Evolutionary conservation across 2,888 invertebrate species (phyloP).

Genomic region (Arrhopalites spinosus): DNA sequence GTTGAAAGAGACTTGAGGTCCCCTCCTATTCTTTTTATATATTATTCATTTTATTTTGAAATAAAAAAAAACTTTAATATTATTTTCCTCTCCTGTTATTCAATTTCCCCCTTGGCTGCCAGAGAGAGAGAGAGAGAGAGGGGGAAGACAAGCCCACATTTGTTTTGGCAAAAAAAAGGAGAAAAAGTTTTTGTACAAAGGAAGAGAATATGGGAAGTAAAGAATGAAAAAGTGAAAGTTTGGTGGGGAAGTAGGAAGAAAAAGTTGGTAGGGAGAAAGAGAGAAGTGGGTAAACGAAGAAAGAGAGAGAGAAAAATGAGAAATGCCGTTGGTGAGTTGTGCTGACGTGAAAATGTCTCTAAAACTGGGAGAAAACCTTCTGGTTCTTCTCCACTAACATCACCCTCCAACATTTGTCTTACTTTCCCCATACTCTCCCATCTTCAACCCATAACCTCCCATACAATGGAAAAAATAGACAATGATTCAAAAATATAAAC

Average conservation of each 20-base stretch:
- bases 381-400: constrained; percentile 50
- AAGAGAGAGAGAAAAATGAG: constrained; percentile 44
- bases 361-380: constrained; percentile 54
- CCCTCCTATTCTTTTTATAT: too few relatives aligned
- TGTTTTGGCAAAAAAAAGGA: constrained; percentile 5
- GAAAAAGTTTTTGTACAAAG: background rate
- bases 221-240: background rate
- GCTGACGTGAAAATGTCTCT: constrained; percentile 55
- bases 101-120: background rate
- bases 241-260: background rate
- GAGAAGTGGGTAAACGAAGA: constrained; percentile 26
- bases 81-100: background rate
- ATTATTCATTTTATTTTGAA: background rate
- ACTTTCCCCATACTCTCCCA: constrained; percentile 10
- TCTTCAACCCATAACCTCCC: background rate
- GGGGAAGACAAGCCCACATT: background rate
- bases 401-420: constrained; percentile 52
- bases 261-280: background rate
- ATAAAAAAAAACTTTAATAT: too few relatives aligned
- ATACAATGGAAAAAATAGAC: too few relatives aligned
- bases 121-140: too few relatives aligned
- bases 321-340: constrained; percentile 51
- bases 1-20: too few relatives aligned
- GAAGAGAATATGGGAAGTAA: background rate
- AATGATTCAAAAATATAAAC: constrained; percentile 10